These are phyloP conservation scores for Mythimna pallens DNA, from an alignment of 2,888 invertebrate species.

Conservation along the genomic window DNA sequence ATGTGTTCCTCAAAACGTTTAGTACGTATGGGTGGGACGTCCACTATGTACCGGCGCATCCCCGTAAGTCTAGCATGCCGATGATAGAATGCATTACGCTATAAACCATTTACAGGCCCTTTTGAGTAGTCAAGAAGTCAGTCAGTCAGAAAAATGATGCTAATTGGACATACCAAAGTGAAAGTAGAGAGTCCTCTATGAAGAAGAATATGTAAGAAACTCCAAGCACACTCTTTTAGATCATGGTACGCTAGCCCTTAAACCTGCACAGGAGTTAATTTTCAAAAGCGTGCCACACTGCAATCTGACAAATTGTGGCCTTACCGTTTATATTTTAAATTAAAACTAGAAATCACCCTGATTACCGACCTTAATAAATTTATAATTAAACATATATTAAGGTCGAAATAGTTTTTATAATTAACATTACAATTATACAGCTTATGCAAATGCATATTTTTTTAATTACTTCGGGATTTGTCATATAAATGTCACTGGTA, in stretches of 20 bases:
- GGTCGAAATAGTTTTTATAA: constrained; percentile 28
- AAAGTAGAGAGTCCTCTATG: too few relatives aligned
- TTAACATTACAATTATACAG: constrained; percentile 28
- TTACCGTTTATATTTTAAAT: constrained; percentile 14
- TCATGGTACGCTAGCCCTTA: not conserved
- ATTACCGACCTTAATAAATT: constrained; percentile 42
- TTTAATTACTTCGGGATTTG: constrained; percentile 38
- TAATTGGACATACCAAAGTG: too few relatives aligned
- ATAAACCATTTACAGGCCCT: too few relatives aligned
- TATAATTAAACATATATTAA: constrained; percentile 43
- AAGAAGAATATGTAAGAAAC: too few relatives aligned
- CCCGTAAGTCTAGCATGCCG: too few relatives aligned
- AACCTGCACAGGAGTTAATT: not conserved
- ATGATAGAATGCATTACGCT: too few relatives aligned
- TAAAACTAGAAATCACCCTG: constrained; percentile 23
- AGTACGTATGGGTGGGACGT: too few relatives aligned
- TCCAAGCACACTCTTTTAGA: not conserved
- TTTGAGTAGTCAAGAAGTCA: too few relatives aligned
- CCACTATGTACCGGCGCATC: too few relatives aligned
- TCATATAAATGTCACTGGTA: constrained; percentile 46
- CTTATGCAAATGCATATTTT: constrained; percentile 30
- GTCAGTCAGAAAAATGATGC: too few relatives aligned
- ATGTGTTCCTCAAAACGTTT: too few relatives aligned
- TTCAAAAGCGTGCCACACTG: constrained; percentile 11
- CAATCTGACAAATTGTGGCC: not conserved